Conservation (phyloP, 2,888 invertebrate genomes). For the Pristionchus japonicus region DNA sequence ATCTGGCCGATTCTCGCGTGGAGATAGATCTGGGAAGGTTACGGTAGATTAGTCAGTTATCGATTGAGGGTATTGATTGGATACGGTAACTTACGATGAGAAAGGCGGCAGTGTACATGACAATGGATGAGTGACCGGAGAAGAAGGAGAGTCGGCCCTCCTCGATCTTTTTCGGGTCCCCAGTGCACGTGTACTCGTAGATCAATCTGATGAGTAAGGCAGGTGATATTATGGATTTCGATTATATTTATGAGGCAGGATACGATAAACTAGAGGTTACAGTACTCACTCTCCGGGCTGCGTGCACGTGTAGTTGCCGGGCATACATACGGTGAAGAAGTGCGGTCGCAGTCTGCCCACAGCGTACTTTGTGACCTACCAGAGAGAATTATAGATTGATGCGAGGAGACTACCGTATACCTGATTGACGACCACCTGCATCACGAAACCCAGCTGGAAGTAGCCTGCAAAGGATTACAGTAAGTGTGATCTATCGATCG, state of each 20-base stretch:
- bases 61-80: background rate
- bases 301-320: conserved; percentile 76
- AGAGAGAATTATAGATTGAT: background rate
- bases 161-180: conserved; percentile 45
- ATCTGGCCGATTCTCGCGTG: conserved; percentile 54
- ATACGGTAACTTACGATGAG: conserved; percentile 50
- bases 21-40: conserved; percentile 54
- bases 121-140: conserved; percentile 63
- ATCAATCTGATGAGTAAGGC: too few relatives aligned
- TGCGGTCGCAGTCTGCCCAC: conserved; percentile 93
- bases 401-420: background rate
- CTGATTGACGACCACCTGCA: conserved; percentile 52
- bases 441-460: conserved; percentile 61
- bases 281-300: background rate
- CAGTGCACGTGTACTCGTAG: conserved; percentile 57
- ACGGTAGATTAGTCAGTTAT: background rate
- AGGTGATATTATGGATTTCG: conserved; percentile 5
- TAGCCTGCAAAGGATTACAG: conserved; percentile 52
- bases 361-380: conserved; percentile 86
- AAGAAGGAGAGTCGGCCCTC: conserved; percentile 65
- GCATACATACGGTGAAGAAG: conserved; percentile 89
- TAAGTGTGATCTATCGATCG: background rate
- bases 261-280: background rate
- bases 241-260: background rate
- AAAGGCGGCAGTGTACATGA: conserved; percentile 62